A percentile compares a stretch with the other conserved stretches of the same genome.
phyloP scores from a whole-genome alignment of 2,113 vertebrate species.

The Elaphurus davidianus region DNA sequence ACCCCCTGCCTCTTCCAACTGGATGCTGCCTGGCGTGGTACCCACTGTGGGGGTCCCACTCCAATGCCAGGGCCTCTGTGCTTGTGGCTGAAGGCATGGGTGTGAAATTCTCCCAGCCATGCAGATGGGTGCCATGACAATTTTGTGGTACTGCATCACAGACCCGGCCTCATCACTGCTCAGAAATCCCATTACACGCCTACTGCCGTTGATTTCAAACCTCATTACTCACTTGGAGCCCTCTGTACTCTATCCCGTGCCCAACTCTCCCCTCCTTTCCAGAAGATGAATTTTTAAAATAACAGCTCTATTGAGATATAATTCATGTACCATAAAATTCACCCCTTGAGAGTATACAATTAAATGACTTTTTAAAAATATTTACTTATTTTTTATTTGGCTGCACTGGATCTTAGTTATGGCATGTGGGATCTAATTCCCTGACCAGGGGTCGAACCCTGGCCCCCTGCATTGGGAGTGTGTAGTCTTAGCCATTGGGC shows the following conservation, averaged over 20 bases:
- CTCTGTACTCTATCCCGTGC: neutral
- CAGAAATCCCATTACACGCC: neutral
- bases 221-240: neutral
- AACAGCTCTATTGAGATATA: neutral
- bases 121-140: neutral
- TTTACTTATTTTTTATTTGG: neutral
- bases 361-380: neutral
- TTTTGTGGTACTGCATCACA: neutral
- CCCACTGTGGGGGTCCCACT: rapidly evolving
- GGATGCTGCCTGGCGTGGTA: neutral
- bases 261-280: neutral
- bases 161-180: neutral
- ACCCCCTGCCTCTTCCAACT: neutral
- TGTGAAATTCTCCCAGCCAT: neutral
- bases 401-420: neutral
- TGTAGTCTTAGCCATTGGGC: neutral
- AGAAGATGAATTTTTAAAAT: neutral
- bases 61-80: neutral
- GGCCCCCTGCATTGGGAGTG: neutral
- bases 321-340: neutral
- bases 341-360: neutral
- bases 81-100: neutral
- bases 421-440: neutral
- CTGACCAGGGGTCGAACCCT: neutral
- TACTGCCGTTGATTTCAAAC: neutral